Conservation (phyloP, 1,140 invertebrate genomes). For the Gonioctena quinquepunctata region DNA sequence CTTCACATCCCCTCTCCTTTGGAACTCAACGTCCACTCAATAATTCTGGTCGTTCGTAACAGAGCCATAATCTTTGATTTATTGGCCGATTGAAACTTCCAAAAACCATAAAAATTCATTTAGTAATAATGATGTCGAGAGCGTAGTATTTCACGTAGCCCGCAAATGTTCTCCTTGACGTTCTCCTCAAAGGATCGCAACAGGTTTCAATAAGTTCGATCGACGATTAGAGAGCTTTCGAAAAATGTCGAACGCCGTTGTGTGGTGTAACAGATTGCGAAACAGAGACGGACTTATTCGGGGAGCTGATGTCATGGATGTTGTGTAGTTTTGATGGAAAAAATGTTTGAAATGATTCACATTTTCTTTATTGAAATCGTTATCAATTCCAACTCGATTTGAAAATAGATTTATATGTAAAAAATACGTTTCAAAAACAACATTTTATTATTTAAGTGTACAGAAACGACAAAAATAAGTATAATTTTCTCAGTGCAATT, state of each 20-base stretch:
- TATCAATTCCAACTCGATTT: too few species aligned
- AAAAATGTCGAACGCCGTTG: slow-evolving; percentile 20
- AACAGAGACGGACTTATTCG: neutral
- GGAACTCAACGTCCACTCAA: neutral
- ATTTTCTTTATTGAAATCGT: too few species aligned
- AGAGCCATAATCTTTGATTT: slow-evolving; percentile 31
- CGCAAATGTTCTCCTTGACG: slow-evolving; percentile 11
- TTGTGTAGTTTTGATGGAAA: too few species aligned
- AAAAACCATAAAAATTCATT: slow-evolving; percentile 27
- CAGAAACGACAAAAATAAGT: too few species aligned
- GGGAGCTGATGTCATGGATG: too few species aligned
- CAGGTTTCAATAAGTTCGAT: slow-evolving; percentile 25
- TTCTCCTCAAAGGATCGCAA: slow-evolving; percentile 10
- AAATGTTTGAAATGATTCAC: too few species aligned
- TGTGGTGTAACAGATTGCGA: slow-evolving; percentile 19
- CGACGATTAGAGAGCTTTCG: slow-evolving; percentile 24
- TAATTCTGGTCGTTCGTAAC: slow-evolving; percentile 23
- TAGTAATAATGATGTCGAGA: slow-evolving; percentile 24
- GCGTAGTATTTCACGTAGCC: slow-evolving; percentile 18
- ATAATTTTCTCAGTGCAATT: too few species aligned
- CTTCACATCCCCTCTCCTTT: neutral
- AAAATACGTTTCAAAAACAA: too few species aligned
- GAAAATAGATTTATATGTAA: too few species aligned
- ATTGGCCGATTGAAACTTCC: slow-evolving; percentile 4
- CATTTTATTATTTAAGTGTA: too few species aligned